A percentile compares a stretch with the other conserved stretches of the same genome.
Evolutionary conservation across 2,888 invertebrate genomes (phyloP).

Genomic region (Pegoplata infirma): DNA sequence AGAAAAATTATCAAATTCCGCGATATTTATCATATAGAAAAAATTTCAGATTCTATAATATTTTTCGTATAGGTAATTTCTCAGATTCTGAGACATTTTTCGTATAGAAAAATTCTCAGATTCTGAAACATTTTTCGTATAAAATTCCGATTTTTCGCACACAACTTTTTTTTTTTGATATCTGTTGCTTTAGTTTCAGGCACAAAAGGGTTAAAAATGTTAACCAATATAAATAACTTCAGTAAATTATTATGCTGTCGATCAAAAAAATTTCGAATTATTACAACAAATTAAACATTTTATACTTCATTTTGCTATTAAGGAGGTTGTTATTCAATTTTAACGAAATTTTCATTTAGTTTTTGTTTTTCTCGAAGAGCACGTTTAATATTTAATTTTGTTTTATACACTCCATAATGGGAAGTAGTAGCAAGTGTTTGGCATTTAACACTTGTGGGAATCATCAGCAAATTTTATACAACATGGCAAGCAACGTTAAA

Average conservation of each 20-base stretch:
- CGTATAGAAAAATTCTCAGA: no score
- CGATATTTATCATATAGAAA: no score
- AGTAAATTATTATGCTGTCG: background rate
- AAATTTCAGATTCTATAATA: no score
- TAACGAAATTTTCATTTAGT: no score
- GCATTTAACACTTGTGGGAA: slow-evolving; percentile 2
- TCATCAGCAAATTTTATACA: background rate
- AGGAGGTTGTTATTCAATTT: no score
- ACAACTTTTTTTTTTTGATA: no score
- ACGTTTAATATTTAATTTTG: background rate
- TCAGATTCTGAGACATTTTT: no score
- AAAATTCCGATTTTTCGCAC: no score
- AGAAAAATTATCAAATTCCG: no score
- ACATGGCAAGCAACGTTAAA: background rate
- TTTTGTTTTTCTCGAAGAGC: background rate
- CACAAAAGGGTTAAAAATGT: background rate
- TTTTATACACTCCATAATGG: background rate
- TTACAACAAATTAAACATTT: background rate
- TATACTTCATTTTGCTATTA: background rate
- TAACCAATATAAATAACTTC: background rate
- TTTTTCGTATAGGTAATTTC: no score
- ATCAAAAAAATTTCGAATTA: background rate
- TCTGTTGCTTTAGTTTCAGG: no score
- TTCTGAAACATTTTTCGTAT: no score
- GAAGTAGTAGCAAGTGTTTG: background rate